Percentiles rank a stretch among this genome's conserved stretches.
These are phyloP conservation scores for Parnassius glacialis DNA, from an alignment of 2,888 invertebrate species.

Conservation along the genomic window DNA sequence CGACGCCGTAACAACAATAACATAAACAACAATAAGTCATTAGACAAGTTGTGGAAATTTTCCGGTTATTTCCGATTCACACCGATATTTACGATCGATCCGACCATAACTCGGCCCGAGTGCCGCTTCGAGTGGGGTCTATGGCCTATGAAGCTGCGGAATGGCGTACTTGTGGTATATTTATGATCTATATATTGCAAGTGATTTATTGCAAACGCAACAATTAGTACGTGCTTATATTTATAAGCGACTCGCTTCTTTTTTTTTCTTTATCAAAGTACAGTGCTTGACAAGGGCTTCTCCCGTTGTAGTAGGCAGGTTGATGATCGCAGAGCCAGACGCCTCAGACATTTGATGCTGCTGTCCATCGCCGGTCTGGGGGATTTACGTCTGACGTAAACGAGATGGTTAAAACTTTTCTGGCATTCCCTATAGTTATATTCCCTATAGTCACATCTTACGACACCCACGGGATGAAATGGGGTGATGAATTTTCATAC, in stretches of 20 bases:
- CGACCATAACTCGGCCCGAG: conserved; percentile 61
- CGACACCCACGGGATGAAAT: too few species aligned
- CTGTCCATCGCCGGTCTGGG: too few species aligned
- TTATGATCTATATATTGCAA: conserved; percentile 68
- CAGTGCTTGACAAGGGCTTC: too few species aligned
- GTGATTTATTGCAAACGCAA: conserved; percentile 69
- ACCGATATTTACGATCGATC: conserved; percentile 67
- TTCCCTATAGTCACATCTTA: too few species aligned
- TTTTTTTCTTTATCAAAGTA: too few species aligned
- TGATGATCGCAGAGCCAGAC: too few species aligned
- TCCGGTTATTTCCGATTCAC: conserved; percentile 79
- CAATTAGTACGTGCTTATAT: conserved; percentile 69
- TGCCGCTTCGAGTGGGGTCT: conserved; percentile 72
- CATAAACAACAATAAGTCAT: conserved; percentile 74
- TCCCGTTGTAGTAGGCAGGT: too few species aligned
- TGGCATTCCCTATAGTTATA: too few species aligned
- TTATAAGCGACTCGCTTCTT: conserved; percentile 46
- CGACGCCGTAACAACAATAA: conserved; percentile 41
- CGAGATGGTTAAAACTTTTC: too few species aligned
- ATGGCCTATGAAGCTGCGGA: conserved; percentile 64
- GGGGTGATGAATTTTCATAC: too few species aligned
- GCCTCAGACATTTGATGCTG: too few species aligned
- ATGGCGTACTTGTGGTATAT: conserved; percentile 65
- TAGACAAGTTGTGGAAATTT: conserved; percentile 77
- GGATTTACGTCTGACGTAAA: too few species aligned